Conservation (phyloP, 2,888 invertebrate species). For the Neelides folsomi region DNA sequence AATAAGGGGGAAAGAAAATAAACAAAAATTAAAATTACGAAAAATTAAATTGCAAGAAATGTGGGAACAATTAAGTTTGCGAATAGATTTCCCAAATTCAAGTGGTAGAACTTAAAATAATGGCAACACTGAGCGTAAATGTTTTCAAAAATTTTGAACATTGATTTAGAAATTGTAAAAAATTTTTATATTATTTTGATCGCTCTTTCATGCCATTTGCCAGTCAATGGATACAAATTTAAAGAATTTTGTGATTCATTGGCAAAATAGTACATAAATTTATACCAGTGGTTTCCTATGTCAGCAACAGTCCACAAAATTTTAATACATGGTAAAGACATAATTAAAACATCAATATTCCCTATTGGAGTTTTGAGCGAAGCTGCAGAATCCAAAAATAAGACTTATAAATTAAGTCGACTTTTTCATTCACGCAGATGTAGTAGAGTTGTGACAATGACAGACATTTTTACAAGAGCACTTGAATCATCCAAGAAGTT, state of each 20-base stretch:
- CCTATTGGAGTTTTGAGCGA: too few relatives aligned
- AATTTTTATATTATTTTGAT: constrained; percentile 3
- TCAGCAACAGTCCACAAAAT: too few relatives aligned
- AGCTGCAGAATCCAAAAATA: too few relatives aligned
- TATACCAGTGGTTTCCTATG: constrained; percentile 7
- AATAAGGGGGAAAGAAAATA: not conserved
- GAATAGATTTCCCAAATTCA: constrained; percentile 7
- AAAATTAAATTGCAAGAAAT: constrained; percentile 4
- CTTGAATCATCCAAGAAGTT: too few relatives aligned
- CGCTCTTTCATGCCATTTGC: constrained; percentile 5
- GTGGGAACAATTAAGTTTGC: not conserved
- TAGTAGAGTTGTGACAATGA: too few relatives aligned
- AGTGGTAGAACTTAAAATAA: constrained; percentile 14
- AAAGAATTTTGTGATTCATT: not conserved
- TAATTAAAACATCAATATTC: too few relatives aligned
- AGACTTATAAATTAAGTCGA: too few relatives aligned
- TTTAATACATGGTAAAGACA: too few relatives aligned
- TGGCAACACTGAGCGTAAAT: constrained; percentile 14
- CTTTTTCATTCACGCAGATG: too few relatives aligned
- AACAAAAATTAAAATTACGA: not conserved
- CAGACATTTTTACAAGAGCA: too few relatives aligned
- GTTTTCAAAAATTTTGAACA: constrained; percentile 6
- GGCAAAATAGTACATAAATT: constrained; percentile 1
- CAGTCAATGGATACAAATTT: constrained; percentile 10
- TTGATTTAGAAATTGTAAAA: constrained; percentile 7